phyloP scores from a whole-genome alignment of 64 coral and sea anemone genomes.

The Dendrophyllia cribrosa region DNA sequence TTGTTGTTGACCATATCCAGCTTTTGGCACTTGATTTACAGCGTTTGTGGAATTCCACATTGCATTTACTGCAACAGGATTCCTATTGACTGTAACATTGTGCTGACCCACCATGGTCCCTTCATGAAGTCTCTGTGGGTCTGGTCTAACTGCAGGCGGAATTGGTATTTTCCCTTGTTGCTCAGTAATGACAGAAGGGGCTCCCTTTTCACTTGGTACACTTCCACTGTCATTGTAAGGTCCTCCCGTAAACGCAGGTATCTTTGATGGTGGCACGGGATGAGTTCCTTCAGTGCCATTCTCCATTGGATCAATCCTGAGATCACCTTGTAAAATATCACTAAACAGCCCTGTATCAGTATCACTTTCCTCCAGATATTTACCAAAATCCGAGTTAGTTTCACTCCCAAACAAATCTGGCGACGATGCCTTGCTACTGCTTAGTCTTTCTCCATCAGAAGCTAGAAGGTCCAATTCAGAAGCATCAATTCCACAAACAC shows the following conservation, averaged over 20 bases:
- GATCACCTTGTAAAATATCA: slow-evolving; percentile 70
- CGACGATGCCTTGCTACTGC: slow-evolving; percentile 63
- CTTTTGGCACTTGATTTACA: background rate
- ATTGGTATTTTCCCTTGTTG: slow-evolving; percentile 47
- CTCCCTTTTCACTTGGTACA: background rate
- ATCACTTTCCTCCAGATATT: slow-evolving; percentile 77
- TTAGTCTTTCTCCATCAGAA: slow-evolving; percentile 63
- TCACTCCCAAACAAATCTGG: slow-evolving; percentile 78
- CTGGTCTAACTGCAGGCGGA: slow-evolving; percentile 24
- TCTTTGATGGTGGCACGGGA: background rate
- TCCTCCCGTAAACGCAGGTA: background rate
- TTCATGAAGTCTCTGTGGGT: slow-evolving; percentile 4
- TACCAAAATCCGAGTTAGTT: slow-evolving; percentile 82
- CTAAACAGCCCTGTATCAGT: slow-evolving; percentile 80
- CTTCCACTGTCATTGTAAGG: background rate
- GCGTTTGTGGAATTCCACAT: slow-evolving; percentile 9
- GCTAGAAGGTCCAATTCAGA: slow-evolving; percentile 66
- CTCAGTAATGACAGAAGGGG: background rate
- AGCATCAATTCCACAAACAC: slow-evolving; percentile 66
- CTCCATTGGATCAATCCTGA: slow-evolving; percentile 72
- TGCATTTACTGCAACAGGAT: slow-evolving; percentile 3
- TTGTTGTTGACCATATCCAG: background rate
- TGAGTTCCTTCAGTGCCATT: slow-evolving; percentile 37
- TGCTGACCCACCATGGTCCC: background rate
- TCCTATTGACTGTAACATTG: background rate